Percentiles rank a stretch among this genome's conserved stretches.
Evolutionary conservation across 2,113 vertebrate species (phyloP).

Genomic region (Spheniscus mendiculus): DNA sequence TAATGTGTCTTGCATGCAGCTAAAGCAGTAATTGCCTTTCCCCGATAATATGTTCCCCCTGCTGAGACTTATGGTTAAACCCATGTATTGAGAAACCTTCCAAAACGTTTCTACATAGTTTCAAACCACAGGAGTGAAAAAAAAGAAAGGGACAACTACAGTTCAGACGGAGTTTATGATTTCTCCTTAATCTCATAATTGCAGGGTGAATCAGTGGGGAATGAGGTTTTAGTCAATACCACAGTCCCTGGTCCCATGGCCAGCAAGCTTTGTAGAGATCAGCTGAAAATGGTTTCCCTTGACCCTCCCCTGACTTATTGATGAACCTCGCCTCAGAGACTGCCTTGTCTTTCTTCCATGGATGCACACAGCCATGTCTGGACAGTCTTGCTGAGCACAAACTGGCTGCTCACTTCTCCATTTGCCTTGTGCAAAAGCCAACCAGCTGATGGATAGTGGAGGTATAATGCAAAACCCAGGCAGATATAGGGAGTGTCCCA

Average conservation of each 20-base stretch:
- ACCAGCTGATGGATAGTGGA: rapidly evolving
- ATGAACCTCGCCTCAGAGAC: not conserved
- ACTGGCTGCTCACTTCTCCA: not conserved
- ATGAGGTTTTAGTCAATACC: not conserved
- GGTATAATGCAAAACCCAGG: not conserved
- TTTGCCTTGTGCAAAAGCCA: not conserved
- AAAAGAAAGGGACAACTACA: not conserved
- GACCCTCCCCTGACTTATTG: not conserved
- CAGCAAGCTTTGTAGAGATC: not conserved
- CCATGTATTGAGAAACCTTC: slow-evolving; percentile 34
- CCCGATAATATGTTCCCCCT: not conserved
- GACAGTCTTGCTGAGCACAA: not conserved
- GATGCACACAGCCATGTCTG: not conserved
- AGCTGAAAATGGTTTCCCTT: not conserved
- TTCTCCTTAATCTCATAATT: slow-evolving; percentile 13
- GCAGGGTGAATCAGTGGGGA: not conserved
- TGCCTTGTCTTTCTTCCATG: not conserved
- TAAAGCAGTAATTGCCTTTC: slow-evolving; percentile 4
- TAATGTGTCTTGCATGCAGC: not conserved
- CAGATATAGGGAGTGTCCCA: rapidly evolving
- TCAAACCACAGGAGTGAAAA: not conserved
- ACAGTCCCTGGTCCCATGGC: not conserved
- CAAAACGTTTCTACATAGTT: not conserved
- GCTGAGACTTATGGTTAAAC: not conserved
- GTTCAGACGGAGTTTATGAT: slow-evolving; percentile 31